Base-by-base conservation (phyloP, 2,797 vertebrate genomes). In the Rhinatrema bivittatum region DNA sequence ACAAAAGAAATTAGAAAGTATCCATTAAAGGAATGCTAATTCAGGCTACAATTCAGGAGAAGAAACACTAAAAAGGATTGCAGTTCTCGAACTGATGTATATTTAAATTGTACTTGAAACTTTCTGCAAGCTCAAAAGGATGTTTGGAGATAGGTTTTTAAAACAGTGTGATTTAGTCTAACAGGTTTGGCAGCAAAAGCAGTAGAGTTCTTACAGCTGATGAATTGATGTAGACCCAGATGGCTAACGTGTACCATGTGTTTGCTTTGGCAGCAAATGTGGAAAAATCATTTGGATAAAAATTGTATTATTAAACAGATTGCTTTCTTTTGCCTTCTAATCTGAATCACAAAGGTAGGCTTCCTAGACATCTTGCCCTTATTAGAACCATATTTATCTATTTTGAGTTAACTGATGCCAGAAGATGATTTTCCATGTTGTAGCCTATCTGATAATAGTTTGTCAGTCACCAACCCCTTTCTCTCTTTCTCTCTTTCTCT, bases 211-310 rank as follows among this genome's bases (percentile, higher is more conserved):
- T 70, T 73, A 68, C 64, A 79, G 68, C 72, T 72, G 79, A 82
- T 23, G 54, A 74, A 76, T 59, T 70, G 64, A 72, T 60, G 55
- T 21, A 27, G 62, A 47, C 53, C 51, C 17, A 20, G 58, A 68
- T 72, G 66, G 64, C 68, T 84, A 84, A 85, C 68, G 35, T 39
- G 20, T 53, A 76, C 73, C 76, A 82, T 81, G 74, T 79, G 80
- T 78, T 82, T 76, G 50, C 49, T 78, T 74, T 87, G 83, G 85
- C 81, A 79, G 50, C 36, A 68, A 64, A 77, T 46, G 54, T 70
- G 81, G 82, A 86, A 87, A 87, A 82, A 78, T 79, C 55, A 74
- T 83, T 80, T 82, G 50, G 53, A 74, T 45, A 64, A 72, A 74
- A 70, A 60, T 44, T 55, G 47, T 67, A 63, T 72, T 76, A 71